phyloP scores from a whole-genome alignment of 2,113 vertebrate genomes.

The Carassius auratus region DNA sequence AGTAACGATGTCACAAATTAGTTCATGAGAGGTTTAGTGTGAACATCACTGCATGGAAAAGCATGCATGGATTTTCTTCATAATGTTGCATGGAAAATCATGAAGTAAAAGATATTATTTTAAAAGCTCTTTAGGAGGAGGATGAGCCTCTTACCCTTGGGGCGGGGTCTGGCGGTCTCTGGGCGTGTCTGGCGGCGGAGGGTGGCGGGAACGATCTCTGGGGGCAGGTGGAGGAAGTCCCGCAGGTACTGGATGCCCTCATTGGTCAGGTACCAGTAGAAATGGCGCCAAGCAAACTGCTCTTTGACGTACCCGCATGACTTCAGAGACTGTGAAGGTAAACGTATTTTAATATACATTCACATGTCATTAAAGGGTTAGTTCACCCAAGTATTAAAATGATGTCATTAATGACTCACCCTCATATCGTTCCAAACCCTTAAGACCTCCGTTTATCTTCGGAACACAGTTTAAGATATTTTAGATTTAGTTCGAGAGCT shows the following conservation, averaged over 20 bases:
- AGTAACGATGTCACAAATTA: too few relatives aligned
- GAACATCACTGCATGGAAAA: neutral
- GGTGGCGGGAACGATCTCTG: constrained; percentile 96
- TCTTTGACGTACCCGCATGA: constrained; percentile 97
- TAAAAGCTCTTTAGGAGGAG: neutral
- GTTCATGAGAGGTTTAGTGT: neutral
- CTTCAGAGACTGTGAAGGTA: constrained; percentile 85
- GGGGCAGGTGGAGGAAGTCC: constrained; percentile 95
- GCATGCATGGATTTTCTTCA: neutral
- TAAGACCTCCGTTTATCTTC: too few relatives aligned
- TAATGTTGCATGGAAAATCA: neutral
- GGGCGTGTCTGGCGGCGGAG: constrained; percentile 92
- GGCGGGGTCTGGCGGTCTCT: constrained; percentile 92
- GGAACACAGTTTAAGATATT: too few relatives aligned
- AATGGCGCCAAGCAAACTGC: constrained; percentile 99
- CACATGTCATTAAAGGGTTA: neutral
- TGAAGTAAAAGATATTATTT: neutral
- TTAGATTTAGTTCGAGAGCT: too few relatives aligned
- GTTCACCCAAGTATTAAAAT: too few relatives aligned
- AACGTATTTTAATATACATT: neutral
- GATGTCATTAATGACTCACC: too few relatives aligned
- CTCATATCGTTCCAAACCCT: too few relatives aligned
- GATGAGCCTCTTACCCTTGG: constrained; percentile 82
- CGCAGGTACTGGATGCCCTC: constrained; percentile 98
- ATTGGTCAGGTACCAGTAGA: constrained; percentile 98